Conservation (phyloP, 2,797 vertebrate species). For the Clarias laeviceps region DNA sequence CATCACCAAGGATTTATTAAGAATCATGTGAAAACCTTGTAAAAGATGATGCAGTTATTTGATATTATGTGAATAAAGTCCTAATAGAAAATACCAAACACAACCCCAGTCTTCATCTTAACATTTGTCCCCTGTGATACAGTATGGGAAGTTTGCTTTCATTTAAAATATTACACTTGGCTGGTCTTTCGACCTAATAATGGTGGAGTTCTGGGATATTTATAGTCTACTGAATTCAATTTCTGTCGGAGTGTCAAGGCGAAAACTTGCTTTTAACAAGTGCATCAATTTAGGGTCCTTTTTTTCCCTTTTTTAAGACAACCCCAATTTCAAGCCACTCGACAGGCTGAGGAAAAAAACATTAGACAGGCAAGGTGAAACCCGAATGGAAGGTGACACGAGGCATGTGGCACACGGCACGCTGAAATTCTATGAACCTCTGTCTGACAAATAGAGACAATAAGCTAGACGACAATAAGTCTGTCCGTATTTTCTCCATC, state of each 20-base stretch:
- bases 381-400: slow-evolving; percentile 19
- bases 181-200: neutral
- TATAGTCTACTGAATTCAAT: neutral
- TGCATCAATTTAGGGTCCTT: neutral
- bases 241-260: neutral
- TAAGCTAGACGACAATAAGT: slow-evolving; percentile 25
- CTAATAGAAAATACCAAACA: neutral
- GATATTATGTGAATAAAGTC: neutral
- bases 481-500: neutral
- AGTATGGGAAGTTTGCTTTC: too few relatives aligned
- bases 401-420: neutral
- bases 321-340: slow-evolving; percentile 16
- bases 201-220: neutral
- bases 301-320: neutral
- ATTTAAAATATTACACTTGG: neutral
- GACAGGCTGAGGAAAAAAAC: neutral
- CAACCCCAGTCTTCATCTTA: neutral
- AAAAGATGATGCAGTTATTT: neutral
- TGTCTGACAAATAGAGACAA: slow-evolving; percentile 18
- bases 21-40: neutral
- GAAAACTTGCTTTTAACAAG: neutral
- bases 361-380: slow-evolving; percentile 16
- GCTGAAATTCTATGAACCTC: slow-evolving; percentile 18
- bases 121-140: neutral
- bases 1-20: neutral